Percentiles rank a stretch among this genome's conserved stretches.
phyloP scores from a whole-genome alignment of 2,797 vertebrate genomes.

The Smutsia temminckii region DNA sequence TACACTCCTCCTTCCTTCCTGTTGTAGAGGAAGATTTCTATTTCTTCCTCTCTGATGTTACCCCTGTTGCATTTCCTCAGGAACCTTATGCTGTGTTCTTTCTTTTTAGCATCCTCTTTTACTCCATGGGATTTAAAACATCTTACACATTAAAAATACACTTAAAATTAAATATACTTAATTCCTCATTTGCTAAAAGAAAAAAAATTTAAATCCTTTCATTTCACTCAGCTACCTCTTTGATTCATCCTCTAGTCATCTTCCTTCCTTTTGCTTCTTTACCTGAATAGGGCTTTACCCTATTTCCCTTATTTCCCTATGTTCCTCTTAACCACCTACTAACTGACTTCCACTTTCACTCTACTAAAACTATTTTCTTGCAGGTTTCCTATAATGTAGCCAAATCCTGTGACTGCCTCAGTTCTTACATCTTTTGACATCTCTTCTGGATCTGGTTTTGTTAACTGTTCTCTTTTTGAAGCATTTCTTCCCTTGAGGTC shows the following conservation, averaged over 20 bases:
- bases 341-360: conserved; percentile 33
- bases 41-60: neutral
- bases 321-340: neutral
- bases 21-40: neutral
- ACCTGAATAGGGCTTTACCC: neutral
- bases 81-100: neutral
- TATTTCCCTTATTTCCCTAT: neutral
- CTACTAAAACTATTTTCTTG: neutral
- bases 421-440: neutral
- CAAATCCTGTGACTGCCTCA: neutral
- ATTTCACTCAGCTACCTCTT: neutral
- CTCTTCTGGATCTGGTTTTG: conserved; percentile 35
- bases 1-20: neutral
- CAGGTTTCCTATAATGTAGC: neutral
- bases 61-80: neutral
- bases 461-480: conserved; percentile 7
- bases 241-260: neutral
- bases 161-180: neutral
- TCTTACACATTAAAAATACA: neutral
- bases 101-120: neutral
- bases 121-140: neutral
- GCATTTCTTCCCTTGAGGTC: neutral
- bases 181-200: conserved; percentile 35
- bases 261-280: conserved; percentile 19
- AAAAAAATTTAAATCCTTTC: conserved; percentile 14